Conservation (phyloP, 2,888 invertebrate species). For the Ecliptopera silaceata region DNA sequence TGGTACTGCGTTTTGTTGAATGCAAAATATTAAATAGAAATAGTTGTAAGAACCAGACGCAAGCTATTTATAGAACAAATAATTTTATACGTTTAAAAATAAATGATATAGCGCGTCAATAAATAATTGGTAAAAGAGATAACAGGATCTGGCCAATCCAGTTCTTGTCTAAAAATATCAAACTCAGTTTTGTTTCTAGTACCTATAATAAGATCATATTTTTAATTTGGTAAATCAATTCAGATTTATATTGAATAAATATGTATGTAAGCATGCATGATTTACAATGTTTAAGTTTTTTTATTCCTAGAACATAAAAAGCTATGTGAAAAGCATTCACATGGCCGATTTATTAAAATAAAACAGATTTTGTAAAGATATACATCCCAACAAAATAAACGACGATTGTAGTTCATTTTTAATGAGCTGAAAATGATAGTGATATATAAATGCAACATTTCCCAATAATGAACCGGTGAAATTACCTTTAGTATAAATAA, state of each 20-base stretch:
- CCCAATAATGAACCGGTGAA: conserved; percentile 80
- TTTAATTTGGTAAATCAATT: too few species aligned
- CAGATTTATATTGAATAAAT: too few species aligned
- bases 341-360: conserved; percentile 23
- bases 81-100: neutral
- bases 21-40: conserved; percentile 1
- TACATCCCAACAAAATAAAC: conserved; percentile 30
- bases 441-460: conserved; percentile 78
- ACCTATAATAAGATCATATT: too few species aligned
- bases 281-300: neutral
- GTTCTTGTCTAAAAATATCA: too few species aligned
- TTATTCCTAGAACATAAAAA: neutral
- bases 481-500: conserved; percentile 83
- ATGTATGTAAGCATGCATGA: too few species aligned
- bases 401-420: conserved; percentile 56
- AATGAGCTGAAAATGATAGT: conserved; percentile 78
- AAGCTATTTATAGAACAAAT: neutral
- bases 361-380: conserved; percentile 22
- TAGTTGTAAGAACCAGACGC: conserved; percentile 1
- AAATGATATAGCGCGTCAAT: neutral
- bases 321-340: neutral
- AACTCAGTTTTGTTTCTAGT: too few species aligned
- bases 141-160: too few species aligned
- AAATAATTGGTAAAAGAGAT: too few species aligned
- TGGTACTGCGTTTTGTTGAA: conserved; percentile 12